Conservation (phyloP, 2,113 vertebrate species). For the Alethe diademata region DNA sequence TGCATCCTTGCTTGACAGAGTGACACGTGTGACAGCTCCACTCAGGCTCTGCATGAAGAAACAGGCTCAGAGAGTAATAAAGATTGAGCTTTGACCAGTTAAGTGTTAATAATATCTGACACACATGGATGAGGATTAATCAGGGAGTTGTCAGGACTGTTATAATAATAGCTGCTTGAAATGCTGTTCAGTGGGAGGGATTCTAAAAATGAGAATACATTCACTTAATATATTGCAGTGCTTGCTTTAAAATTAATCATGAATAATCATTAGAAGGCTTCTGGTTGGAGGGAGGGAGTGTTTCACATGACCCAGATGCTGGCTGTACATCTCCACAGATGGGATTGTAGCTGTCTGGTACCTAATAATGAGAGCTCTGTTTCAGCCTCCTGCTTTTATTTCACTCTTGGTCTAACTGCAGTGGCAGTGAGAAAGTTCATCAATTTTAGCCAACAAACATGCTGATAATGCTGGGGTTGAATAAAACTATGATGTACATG, state of each 20-base stretch:
- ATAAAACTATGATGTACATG: not conserved
- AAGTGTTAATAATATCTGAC: not conserved
- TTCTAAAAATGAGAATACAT: not conserved
- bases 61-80: not conserved
- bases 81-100: not conserved
- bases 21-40: not conserved
- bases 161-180: not conserved
- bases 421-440: not conserved
- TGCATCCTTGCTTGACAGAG: not conserved
- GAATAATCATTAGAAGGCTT: constrained; percentile 24
- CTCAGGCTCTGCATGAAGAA: not conserved
- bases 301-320: constrained; percentile 29
- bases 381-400: not conserved
- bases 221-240: not conserved
- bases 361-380: not conserved
- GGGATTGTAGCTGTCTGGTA: not conserved
- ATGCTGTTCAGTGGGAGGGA: not conserved
- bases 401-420: not conserved
- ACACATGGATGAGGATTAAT: not conserved
- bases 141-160: not conserved
- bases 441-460: not conserved
- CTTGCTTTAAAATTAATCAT: constrained; percentile 19
- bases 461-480: not conserved
- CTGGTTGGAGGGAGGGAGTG: not conserved
- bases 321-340: not conserved